Evolutionary conservation across 2,888 invertebrate species (phyloP).

Genomic region (Caenorhabditis doughertyi): DNA sequence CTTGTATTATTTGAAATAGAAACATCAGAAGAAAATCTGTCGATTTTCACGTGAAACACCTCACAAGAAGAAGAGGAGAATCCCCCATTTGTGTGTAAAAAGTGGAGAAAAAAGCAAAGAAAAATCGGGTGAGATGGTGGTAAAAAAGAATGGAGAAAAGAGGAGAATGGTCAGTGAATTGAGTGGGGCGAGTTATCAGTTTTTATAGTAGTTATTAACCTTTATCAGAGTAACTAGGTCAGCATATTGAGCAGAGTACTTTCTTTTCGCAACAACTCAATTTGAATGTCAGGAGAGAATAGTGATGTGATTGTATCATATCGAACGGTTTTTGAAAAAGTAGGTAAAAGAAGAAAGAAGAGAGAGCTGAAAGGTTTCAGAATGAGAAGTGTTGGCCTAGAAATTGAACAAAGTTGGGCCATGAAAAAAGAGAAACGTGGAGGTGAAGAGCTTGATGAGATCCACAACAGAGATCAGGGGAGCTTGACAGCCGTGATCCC

Average conservation of each 20-base stretch:
- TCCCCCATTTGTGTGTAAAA: not conserved
- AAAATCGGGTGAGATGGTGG: constrained; percentile 8
- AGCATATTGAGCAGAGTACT: constrained; percentile 19
- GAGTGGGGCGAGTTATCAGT: constrained; percentile 53
- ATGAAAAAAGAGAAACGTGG: too few species aligned
- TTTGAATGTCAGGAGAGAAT: constrained; percentile 17
- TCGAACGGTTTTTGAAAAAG: not conserved
- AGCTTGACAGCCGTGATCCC: too few species aligned
- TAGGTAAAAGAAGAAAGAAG: too few species aligned
- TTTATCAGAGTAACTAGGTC: constrained; percentile 5
- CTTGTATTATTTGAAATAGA: not conserved
- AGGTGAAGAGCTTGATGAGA: too few species aligned
- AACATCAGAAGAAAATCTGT: constrained; percentile 8
- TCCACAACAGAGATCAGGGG: too few species aligned
- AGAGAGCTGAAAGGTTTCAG: too few species aligned
- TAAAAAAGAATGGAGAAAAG: too few species aligned
- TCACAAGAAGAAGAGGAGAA: constrained; percentile 1
- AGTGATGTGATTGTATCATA: constrained; percentile 6
- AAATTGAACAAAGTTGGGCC: too few species aligned
- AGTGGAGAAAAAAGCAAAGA: not conserved
- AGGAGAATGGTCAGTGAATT: constrained; percentile 27
- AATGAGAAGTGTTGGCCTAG: too few species aligned
- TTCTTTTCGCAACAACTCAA: not conserved
- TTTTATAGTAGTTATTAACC: constrained; percentile 5
- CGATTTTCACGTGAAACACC: constrained; percentile 22